Base-by-base conservation (phyloP, 1,140 invertebrate species). In the Venustaconcha ellipsiformis region DNA sequence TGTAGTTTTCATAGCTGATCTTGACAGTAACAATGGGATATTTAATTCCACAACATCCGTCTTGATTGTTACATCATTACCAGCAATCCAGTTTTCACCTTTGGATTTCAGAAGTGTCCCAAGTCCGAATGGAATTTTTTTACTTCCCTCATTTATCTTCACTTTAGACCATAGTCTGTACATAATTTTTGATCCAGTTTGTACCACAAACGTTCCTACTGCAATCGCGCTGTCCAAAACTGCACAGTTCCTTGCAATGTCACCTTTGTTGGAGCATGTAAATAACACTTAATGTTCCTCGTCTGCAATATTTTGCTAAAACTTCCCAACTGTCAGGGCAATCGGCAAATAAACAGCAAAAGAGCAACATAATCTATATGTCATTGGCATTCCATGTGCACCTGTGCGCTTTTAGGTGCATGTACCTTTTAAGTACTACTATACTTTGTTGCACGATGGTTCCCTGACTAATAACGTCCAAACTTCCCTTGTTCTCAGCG, bases 241-340 rank as follows among this genome's bases (percentile, higher is more conserved):
- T n/a, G 71, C 79, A 80, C 78, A 74, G 26, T 80, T 77, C 14
- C 63, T 17, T 26, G 80, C 55, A 12, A 82, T 60, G n/a, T 80
- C 70, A 14, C 66, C 48, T 66, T 72, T 70, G 23, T 69, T 20
- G 63, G 72, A 72, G 18, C 72, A 78, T 30, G 76, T 81, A 59
- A 73, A 80, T 55, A 82, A 60, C 18, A 80, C 73, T 30, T 26
- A 64, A 65, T 79, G 23, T 66, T 66, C 72, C 57, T 67, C 57
- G 63, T 79, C 78, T 30, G 75, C 56, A 58, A 74, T 64, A 23
- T 81, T 72, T 77, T 18, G 64, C 57, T 57, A 79, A 56, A 58
- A 37, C 80, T 70, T 82, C 79, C 76, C 72, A 80, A 58, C 81
- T 82, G 26, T 82, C 76, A 63, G 78, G 81, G 64, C 79, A 82